Base-by-base conservation (phyloP, 2,888 invertebrate genomes). In the Spatulosminthurus flaviceps region DNA sequence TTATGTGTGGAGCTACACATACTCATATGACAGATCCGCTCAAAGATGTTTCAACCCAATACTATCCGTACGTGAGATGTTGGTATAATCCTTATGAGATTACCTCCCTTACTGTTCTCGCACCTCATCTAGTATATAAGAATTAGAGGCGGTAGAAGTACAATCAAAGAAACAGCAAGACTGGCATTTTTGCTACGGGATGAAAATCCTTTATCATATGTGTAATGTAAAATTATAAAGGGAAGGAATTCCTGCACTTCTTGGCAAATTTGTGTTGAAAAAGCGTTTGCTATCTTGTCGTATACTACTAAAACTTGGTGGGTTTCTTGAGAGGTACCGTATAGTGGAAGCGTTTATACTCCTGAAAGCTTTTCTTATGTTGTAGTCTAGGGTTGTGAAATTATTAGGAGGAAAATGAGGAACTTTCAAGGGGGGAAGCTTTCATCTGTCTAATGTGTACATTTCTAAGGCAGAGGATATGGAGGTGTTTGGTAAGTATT, bases 371-470 rank as follows among this genome's bases (percentile, higher is more conserved):
- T 7, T 34, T 4, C 34, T 4, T 9, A 16, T 51, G 16, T n/a
- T 51, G 51, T 19, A 11, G 51, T 5, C 16, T 4, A 34, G 51
- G 19, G 9, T 51, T 51, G 51, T 51, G 51, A 51, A n/a, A 51
- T 51, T n/a, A 19, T 51, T 51, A 51, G 9, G 51, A 51, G 19
- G 51, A 13, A 19, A 11, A 64, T n/a, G 64, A 24, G 64, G 19
- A 51, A 51, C 51, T 51, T 51, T 34, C 9, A 9, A 51, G n/a
- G n/a, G 51, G 51, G 51, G 51, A 51, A 51, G 51, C 51, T 51
- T 51, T n/a, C 51, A 19, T 51, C 16, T 51, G 9, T 2, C 5
- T 19, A 11, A 19, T 51, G n/a, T 51, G n/a, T 51, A 24, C 24
- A 24, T 64, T 26, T 24, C 13, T n/a, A 22, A 64, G 26, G 24